Base-by-base conservation (phyloP, 2,888 invertebrate genomes). In the Neoitamus cyanurus region DNA sequence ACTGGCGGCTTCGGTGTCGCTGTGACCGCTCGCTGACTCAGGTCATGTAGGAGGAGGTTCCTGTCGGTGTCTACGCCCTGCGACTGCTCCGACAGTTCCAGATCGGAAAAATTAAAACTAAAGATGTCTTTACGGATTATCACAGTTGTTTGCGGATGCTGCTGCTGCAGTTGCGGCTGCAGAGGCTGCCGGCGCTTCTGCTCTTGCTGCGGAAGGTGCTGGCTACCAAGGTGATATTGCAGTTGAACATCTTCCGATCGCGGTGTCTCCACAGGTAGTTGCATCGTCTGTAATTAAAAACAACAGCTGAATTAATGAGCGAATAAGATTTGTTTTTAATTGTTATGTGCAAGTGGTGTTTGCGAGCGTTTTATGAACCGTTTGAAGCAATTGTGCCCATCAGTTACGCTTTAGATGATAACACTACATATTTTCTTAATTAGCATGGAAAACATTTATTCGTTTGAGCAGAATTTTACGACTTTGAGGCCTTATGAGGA, bases 1-100 rank as follows among this genome's bases (percentile, higher is more conserved):
- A 94, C 93, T 86, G 93, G 93, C 85, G 94, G 94, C 88, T 93
- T 91, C 37, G 91, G 91, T 87, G 91, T 91, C 85, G 90, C 91
- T 36, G 91, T 91, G 77, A 91, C 91, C 77, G 91, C 90, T 42
- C 90, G 88, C 85, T 91, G 91, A 80, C 90, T 90, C 70, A 91
- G 87, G 88, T 91, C 90, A 86, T 89, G 89, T 13, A 72, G 30
- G 6, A n/a, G 46, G 30, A 72, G 4, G 42, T 83, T 83, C 11
- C 83, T 15, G 34, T 69, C 69, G 3, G 82, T 31, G 36, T 83
- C 84, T 2, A n/a, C 46, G 15, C 88, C 88, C 11, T 89, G 88
- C 82, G 90, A 89, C n/a, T 90, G 88, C 48, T 90, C 90, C 36
- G 90, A 90, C 83, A 90, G 88, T 87, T 90, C 91, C 86, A 91